Conservation (phyloP, 30 jellyfish, hydroid and myxozoan species). For the Aurelia coerulea region DNA sequence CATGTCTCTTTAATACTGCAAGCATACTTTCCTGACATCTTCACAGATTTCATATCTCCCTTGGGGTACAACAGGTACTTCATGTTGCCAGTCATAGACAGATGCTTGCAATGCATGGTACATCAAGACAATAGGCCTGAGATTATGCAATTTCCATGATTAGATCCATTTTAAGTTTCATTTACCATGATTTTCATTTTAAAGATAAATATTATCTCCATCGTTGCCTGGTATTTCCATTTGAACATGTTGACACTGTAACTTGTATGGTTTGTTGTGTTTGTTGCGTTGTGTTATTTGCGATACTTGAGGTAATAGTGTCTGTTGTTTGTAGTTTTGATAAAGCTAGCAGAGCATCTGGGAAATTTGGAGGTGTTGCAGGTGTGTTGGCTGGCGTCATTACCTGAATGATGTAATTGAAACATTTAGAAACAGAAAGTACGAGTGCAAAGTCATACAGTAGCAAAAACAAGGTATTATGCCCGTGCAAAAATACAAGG, state of each 20-base stretch:
- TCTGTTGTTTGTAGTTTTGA: slow-evolving; percentile 92
- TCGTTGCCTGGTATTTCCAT: slow-evolving; percentile 50
- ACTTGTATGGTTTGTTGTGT: slow-evolving; percentile 57
- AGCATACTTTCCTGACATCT: neutral
- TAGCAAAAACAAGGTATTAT: no score
- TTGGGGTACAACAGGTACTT: neutral
- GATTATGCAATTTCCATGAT: slow-evolving; percentile 11
- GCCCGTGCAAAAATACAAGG: no score
- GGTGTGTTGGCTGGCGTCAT: slow-evolving; percentile 99
- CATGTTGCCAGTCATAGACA: neutral
- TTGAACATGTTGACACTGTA: slow-evolving; percentile 48
- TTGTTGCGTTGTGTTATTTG: slow-evolving; percentile 49
- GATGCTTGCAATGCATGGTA: slow-evolving; percentile 18
- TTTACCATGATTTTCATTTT: neutral
- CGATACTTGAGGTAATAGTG: slow-evolving; percentile 44
- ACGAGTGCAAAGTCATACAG: no score
- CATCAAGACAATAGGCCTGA: slow-evolving; percentile 30
- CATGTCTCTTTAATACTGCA: neutral
- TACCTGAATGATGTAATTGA: slow-evolving; percentile 35
- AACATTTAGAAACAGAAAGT: no score
- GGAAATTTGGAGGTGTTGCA: slow-evolving; percentile 99
- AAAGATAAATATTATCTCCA: slow-evolving; percentile 38
- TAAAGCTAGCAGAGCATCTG: slow-evolving; percentile 97
- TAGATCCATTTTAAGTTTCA: slow-evolving; percentile 14
- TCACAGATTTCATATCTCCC: neutral